These are phyloP conservation scores for Ifrita kowaldi DNA, from an alignment of 2,113 vertebrate genomes.

Conservation along the genomic window DNA sequence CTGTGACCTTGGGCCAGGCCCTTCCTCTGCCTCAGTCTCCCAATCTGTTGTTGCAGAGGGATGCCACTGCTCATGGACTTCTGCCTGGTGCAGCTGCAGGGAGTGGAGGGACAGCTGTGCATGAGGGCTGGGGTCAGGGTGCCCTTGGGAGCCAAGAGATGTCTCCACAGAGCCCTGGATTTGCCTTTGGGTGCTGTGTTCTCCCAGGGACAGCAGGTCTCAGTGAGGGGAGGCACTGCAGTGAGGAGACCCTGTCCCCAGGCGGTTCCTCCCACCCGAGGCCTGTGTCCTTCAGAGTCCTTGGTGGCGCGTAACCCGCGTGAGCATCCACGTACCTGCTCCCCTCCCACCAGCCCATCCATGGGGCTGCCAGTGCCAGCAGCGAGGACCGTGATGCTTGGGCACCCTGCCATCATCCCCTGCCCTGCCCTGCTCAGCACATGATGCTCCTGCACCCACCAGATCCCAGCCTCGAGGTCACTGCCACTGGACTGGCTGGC, in stretches of 20 bases:
- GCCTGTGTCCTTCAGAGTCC: conserved; percentile 28
- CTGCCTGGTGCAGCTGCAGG: neutral
- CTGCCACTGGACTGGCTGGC: neutral
- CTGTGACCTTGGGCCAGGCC: conserved; percentile 12
- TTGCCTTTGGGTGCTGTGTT: fast-evolving
- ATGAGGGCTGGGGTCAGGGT: neutral
- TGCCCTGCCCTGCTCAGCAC: neutral
- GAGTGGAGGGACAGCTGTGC: neutral
- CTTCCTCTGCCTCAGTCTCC: neutral
- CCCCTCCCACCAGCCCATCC: neutral
- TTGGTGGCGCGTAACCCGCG: neutral
- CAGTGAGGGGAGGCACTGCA: neutral
- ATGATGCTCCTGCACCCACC: neutral
- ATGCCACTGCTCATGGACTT: neutral
- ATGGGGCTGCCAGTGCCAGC: neutral
- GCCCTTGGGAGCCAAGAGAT: neutral
- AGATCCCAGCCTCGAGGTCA: neutral
- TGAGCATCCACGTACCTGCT: neutral
- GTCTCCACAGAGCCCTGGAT: neutral
- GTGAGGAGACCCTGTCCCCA: neutral
- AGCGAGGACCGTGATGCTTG: fast-evolving
- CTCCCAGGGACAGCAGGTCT: neutral
- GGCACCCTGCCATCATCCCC: neutral
- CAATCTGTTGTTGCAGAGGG: neutral
- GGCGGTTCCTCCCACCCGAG: neutral